Percentiles rank a stretch among this genome's conserved stretches.
Conservation (phyloP, 2,888 invertebrate genomes). For the Lepidonotus clava region DNA sequence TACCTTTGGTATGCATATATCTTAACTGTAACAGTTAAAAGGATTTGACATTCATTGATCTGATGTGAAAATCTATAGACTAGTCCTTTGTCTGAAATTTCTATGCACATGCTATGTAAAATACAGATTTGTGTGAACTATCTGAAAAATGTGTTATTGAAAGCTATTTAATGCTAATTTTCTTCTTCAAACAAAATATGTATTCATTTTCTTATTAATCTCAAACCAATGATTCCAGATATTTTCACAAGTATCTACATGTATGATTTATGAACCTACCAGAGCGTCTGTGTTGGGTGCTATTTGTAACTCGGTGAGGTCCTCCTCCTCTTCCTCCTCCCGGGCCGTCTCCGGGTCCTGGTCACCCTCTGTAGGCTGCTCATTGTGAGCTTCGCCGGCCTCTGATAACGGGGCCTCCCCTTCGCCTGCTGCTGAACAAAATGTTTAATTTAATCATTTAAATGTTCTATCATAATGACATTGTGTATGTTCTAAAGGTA, state of each 20-base stretch:
- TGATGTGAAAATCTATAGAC: background rate
- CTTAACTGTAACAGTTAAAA: background rate
- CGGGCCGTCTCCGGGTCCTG: background rate
- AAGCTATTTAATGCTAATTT: no score
- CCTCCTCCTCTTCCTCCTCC: background rate
- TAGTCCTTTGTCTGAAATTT: no score
- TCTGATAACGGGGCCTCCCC: background rate
- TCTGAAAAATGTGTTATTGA: no score
- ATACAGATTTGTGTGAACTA: no score
- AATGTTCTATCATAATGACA: no score
- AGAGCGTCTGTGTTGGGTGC: conserved; percentile 9
- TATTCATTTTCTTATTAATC: no score
- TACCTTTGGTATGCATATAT: background rate
- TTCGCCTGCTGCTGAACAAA: background rate
- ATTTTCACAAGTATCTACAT: no score
- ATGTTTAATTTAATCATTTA: no score
- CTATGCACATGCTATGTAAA: no score
- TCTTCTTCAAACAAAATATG: no score
- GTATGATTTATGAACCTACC: background rate
- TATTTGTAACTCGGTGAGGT: background rate
- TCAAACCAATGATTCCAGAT: no score
- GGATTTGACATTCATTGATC: background rate
- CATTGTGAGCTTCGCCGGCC: background rate
- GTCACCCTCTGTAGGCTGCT: background rate
- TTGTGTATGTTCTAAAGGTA: no score